Evolutionary conservation across 2,797 vertebrate species (phyloP).

Genomic region (Parauchenoglanis punctatus): DNA sequence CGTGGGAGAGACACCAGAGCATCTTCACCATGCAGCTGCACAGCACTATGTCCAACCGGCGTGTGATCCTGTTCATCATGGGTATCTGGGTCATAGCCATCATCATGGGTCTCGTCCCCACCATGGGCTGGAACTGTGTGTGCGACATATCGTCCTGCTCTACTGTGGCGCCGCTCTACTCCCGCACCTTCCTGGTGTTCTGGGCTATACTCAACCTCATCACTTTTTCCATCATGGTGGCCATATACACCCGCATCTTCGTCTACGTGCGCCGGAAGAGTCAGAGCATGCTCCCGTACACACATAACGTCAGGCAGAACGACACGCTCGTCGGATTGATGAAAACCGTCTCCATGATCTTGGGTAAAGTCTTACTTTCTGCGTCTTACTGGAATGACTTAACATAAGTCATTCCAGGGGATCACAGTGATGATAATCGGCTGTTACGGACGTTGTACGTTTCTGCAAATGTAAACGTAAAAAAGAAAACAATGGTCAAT

Average conservation of each 20-base stretch:
- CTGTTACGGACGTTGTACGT: neutral
- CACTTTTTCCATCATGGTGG: slow-evolving; percentile 87
- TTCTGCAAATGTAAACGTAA: neutral
- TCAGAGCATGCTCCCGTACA: slow-evolving; percentile 74
- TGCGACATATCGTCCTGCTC: slow-evolving; percentile 82
- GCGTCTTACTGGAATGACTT: neutral
- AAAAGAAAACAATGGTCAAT: neutral
- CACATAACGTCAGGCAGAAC: slow-evolving; percentile 71
- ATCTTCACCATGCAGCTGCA: slow-evolving; percentile 90
- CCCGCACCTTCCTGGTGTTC: slow-evolving; percentile 87
- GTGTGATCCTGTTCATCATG: slow-evolving; percentile 83
- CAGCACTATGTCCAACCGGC: slow-evolving; percentile 84
- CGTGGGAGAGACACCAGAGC: slow-evolving; percentile 89
- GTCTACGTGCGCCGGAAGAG: slow-evolving; percentile 82
- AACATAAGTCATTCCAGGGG: neutral
- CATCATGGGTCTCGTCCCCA: slow-evolving; percentile 85
- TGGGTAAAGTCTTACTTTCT: slow-evolving; percentile 77
- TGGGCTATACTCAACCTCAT: slow-evolving; percentile 91
- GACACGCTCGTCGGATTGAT: slow-evolving; percentile 87
- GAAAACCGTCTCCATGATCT: slow-evolving; percentile 91
- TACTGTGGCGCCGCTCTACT: slow-evolving; percentile 86
- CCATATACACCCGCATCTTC: slow-evolving; percentile 85
- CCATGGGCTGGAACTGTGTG: slow-evolving; percentile 89
- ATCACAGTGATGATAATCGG: neutral
- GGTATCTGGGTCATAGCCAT: slow-evolving; percentile 84